phyloP scores from a whole-genome alignment of 2,888 invertebrate species.

The Meloe dianella region DNA sequence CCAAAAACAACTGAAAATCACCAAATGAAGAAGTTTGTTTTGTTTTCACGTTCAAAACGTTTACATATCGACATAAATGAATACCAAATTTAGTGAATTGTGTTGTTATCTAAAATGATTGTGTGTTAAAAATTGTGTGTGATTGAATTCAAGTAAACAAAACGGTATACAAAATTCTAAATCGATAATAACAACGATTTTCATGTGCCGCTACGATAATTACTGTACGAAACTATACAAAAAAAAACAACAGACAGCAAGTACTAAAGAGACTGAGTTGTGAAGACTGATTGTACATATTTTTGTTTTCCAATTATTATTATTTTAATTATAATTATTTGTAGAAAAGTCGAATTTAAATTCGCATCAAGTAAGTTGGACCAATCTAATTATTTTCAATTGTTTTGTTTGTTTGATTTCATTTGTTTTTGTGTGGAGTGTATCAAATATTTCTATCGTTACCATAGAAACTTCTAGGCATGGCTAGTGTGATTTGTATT shows the following conservation, averaged over 20 bases:
- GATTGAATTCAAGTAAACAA: background rate
- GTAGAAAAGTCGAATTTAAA: background rate
- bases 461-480: slow-evolving; percentile 3
- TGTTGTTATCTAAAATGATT: background rate
- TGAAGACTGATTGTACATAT: slow-evolving; percentile 10
- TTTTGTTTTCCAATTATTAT: background rate
- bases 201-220: slow-evolving; percentile 26
- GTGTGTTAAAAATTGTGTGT: background rate
- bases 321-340: background rate
- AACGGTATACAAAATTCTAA: background rate
- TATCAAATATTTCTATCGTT: background rate
- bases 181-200: slow-evolving; percentile 28
- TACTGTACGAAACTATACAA: slow-evolving; percentile 8
- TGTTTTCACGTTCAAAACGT: background rate
- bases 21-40: slow-evolving; percentile 3
- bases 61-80: too few species aligned
- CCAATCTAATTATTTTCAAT: background rate
- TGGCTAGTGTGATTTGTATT: background rate
- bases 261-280: slow-evolving; percentile 8
- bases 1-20: background rate
- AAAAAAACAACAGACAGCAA: slow-evolving; percentile 9
- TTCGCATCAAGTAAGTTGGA: slow-evolving; percentile 9
- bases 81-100: background rate
- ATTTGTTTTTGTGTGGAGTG: background rate
- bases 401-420: background rate